Evolutionary conservation across 2,888 invertebrate species (phyloP).

Genomic region (Marasmarcha lunaedactyla): DNA sequence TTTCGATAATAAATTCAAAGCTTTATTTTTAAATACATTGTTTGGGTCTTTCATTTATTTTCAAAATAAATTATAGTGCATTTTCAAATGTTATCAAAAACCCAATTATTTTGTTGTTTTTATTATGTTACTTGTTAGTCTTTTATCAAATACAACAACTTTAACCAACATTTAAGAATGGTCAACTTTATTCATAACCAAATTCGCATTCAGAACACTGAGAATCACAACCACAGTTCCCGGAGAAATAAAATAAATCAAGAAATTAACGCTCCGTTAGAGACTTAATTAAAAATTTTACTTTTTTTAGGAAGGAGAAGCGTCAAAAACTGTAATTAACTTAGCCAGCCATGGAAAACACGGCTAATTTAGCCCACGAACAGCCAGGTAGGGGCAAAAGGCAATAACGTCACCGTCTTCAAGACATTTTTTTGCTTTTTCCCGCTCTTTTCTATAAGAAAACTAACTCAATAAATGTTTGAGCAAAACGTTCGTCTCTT

Average conservation of each 20-base stretch:
- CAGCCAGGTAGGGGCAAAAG: constrained; percentile 13
- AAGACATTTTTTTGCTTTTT: constrained; percentile 8
- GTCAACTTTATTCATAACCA: no score
- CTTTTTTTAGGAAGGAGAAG: constrained; percentile 14
- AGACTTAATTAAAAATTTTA: neutral
- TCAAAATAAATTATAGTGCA: no score
- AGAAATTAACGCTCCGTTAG: constrained; percentile 14
- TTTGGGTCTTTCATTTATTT: no score
- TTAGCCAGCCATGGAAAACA: constrained; percentile 22
- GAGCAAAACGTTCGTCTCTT: constrained; percentile 4
- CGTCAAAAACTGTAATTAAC: constrained; percentile 27
- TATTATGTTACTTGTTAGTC: no score
- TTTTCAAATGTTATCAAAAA: no score
- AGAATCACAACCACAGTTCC: no score
- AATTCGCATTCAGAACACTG: no score
- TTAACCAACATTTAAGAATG: no score
- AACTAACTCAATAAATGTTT: constrained; percentile 16
- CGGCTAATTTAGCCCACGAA: constrained; percentile 15
- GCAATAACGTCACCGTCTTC: constrained; percentile 13
- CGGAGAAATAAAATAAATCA: neutral
- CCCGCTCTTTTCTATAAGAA: constrained; percentile 13
- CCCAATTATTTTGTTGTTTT: no score
- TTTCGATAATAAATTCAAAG: no score
- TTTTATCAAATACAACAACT: no score
- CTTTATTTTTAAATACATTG: no score